Conservation (phyloP, 2,797 vertebrate genomes). For the Eremophila alpestris region DNA sequence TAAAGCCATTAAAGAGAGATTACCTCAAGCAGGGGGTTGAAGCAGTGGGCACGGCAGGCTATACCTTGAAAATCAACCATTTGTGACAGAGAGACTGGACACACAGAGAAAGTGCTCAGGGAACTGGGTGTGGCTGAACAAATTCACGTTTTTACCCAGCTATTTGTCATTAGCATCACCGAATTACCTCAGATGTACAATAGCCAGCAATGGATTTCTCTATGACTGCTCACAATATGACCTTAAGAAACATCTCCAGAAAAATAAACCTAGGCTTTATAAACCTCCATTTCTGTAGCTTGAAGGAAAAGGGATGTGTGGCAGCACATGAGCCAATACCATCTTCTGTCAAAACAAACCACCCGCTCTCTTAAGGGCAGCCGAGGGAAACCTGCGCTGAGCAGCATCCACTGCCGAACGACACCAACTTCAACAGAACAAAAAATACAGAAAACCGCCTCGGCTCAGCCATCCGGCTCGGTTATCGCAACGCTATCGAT, state of each 20-base stretch:
- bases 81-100: neutral
- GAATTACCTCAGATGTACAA: neutral
- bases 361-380: neutral
- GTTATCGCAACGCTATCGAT: neutral
- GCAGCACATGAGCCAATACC: neutral
- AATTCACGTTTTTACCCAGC: neutral
- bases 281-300: accelerated
- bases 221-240: accelerated
- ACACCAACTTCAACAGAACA: neutral
- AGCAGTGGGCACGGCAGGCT: accelerated
- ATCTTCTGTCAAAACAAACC: neutral
- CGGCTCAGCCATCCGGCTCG: neutral
- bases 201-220: accelerated
- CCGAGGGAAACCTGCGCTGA: neutral
- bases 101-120: neutral
- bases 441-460: neutral
- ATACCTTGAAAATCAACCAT: neutral
- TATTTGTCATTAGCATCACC: neutral
- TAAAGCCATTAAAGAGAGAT: neutral
- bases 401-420: neutral
- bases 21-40: neutral
- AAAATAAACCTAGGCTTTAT: neutral
- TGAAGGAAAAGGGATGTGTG: neutral
- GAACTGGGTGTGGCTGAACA: constrained; percentile 71
- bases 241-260: neutral